Evolutionary conservation across 2,113 vertebrate species (phyloP), one percentile per base, ranked within the genome.

Genomic region (Myrmecophaga tridactyla): DNA sequence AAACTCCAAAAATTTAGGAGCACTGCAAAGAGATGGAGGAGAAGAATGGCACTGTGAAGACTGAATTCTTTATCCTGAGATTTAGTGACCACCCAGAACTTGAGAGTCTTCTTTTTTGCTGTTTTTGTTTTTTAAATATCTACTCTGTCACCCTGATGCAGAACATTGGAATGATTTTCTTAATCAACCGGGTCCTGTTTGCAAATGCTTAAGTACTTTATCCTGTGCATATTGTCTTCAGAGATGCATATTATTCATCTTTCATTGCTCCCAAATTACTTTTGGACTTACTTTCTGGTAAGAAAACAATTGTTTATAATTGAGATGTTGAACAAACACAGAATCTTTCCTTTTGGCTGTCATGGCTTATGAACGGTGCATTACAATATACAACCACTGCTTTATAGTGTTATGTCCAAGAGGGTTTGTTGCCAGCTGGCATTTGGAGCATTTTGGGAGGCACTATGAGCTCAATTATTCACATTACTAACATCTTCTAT

Each of bases 191-290:
- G 89, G n/a, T 46, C 95, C 15, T 67, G 76, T 0, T 60, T 97
- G 73, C 96, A 98, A 58, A 97, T 83, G 0, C 96, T 96, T 7
- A 97, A 96, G 97, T 97, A 98, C 60, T 97, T 97, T 87, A 97
- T 97, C 58, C 93, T 98, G 51, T 86, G 90, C 12, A 14, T 92
- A 0, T n/a, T 98, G 31, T 97, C 56, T 95, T 97, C 23, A 43
- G 95, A 39, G 97, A 97, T 51, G 77, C 69, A 6, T 97, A 96
- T 31, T 97, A 95, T n/a, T 97, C 96, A 56, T 97, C 96, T n/a
- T n/a, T n/a, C n/a, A n/a, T n/a, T n/a, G n/a, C n/a, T n/a, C n/a
- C n/a, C n/a, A n/a, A n/a, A n/a, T n/a, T n/a, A n/a, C n/a, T n/a
- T n/a, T n/a, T n/a, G n/a, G n/a, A n/a, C n/a, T n/a, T n/a, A n/a